Conservation (phyloP, 2,888 invertebrate genomes). For the Pseudoips prasinana region DNA sequence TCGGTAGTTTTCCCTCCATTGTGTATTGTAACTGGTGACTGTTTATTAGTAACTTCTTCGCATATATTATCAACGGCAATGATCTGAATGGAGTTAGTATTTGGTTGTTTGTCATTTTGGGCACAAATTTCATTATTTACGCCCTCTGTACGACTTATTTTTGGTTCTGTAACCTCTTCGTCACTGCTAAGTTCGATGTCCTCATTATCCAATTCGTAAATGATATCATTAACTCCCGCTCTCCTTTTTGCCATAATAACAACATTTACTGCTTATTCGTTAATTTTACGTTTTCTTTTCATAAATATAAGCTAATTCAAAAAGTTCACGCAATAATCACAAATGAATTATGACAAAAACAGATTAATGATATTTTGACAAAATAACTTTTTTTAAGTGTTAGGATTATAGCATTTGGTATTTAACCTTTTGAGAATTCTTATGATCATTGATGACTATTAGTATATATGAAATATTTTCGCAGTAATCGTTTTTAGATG, state of each 20-base stretch:
- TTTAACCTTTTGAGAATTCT: background rate
- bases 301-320: slow-evolving; percentile 3
- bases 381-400: too few relatives aligned
- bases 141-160: slow-evolving; percentile 50
- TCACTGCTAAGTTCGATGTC: slow-evolving; percentile 72
- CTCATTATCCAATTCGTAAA: slow-evolving; percentile 77
- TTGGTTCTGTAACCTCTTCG: slow-evolving; percentile 64
- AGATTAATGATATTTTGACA: slow-evolving; percentile 18
- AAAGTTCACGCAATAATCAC: background rate
- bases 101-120: slow-evolving; percentile 18
- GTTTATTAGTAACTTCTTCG: slow-evolving; percentile 32
- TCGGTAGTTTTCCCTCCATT: slow-evolving; percentile 72
- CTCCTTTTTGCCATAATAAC: slow-evolving; percentile 69
- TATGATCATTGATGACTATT: too few relatives aligned
- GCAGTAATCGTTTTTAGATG: too few relatives aligned
- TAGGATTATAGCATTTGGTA: too few relatives aligned
- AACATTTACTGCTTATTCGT: slow-evolving; percentile 4
- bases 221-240: slow-evolving; percentile 68
- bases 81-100: slow-evolving; percentile 28
- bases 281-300: slow-evolving; percentile 3
- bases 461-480: too few relatives aligned
- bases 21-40: slow-evolving; percentile 26
- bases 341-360: slow-evolving; percentile 6
- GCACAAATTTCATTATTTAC: slow-evolving; percentile 24
- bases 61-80: slow-evolving; percentile 40